Base-by-base conservation (phyloP, 2,888 invertebrate genomes). In the Zaprionus obscuricornis region DNA sequence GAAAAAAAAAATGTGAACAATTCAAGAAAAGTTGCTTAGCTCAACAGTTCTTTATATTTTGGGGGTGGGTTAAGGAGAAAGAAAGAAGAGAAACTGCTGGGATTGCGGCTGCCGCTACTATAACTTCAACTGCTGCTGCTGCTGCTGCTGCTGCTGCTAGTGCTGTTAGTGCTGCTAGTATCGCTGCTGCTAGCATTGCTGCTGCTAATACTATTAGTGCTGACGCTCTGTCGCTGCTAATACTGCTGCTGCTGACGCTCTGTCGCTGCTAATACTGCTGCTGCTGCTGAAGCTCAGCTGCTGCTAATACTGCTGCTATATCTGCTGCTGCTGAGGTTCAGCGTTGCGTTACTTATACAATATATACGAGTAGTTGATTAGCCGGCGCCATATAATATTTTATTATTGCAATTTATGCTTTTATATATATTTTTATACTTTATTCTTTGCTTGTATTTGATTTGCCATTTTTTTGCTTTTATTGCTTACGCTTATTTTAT, bases 311-410 rank as follows among this genome's bases (percentile, higher is more conserved):
- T n/a, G n/a, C n/a, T n/a, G n/a, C n/a, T n/a, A n/a, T n/a, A n/a
- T n/a, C n/a, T n/a, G n/a, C n/a, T n/a, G n/a, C n/a, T n/a, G n/a
- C n/a, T n/a, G n/a, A n/a, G n/a, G n/a, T n/a, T n/a, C n/a, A n/a
- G n/a, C n/a, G n/a, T n/a, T n/a, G n/a, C n/a, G n/a, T n/a, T n/a
- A n/a, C n/a, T n/a, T n/a, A n/a, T n/a, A n/a, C n/a, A n/a, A n/a
- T n/a, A n/a, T n/a, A n/a, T n/a, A n/a, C n/a, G n/a, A n/a, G 59
- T 58, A 63, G 66, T 66, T 81, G 79, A 84, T 79, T 79, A 81
- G 77, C 54, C 52, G 39, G 42, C 29, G 33, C 27, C 31, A 24
- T 8, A 14, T 16, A 27, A 27, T 31, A 39, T 57, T 54, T 59
- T 76, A 71, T 84, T 74, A 77, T 60, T 68, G 49, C 55, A 67